Percentiles rank a stretch among this genome's conserved stretches.
phyloP scores from a whole-genome alignment of 1,140 invertebrate genomes.

The Sitophilus oryzae region DNA sequence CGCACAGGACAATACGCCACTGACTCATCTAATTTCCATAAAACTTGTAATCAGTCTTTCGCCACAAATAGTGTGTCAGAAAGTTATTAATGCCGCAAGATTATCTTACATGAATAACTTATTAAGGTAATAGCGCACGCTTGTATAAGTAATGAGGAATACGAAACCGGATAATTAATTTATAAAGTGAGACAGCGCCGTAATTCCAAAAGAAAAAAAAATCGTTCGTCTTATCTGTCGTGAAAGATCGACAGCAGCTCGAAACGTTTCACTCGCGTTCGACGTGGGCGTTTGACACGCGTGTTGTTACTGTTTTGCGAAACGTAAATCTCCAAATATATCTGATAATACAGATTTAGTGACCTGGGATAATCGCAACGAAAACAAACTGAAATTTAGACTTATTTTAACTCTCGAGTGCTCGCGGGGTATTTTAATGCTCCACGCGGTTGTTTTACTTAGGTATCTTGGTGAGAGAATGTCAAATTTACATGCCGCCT shows the following conservation, averaged over 20 bases:
- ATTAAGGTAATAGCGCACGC: constrained; percentile 8
- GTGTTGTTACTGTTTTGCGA: not conserved
- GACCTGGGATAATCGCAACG: too few relatives aligned
- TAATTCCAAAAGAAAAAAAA: not conserved
- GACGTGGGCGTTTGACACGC: not conserved
- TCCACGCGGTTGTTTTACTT: too few relatives aligned
- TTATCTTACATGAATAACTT: constrained; percentile 14
- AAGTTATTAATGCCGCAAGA: constrained; percentile 11
- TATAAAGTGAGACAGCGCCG: not conserved
- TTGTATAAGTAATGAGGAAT: constrained; percentile 3
- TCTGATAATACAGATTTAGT: too few relatives aligned
- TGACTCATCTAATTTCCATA: not conserved
- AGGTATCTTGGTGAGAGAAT: too few relatives aligned
- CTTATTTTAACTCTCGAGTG: too few relatives aligned
- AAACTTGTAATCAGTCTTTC: constrained; percentile 10
- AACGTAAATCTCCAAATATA: too few relatives aligned
- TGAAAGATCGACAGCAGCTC: not conserved
- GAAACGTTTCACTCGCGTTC: not conserved
- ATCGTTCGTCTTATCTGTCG: not conserved
- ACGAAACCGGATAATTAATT: constrained; percentile 10
- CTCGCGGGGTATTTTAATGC: too few relatives aligned
- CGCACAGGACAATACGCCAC: not conserved
- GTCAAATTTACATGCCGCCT: too few relatives aligned
- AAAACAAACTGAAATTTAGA: too few relatives aligned
- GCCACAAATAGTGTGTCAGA: constrained; percentile 9